These are phyloP conservation scores for Platorchestia sp. DNA, from an alignment of 1,140 invertebrate species.

Conservation along the genomic window DNA sequence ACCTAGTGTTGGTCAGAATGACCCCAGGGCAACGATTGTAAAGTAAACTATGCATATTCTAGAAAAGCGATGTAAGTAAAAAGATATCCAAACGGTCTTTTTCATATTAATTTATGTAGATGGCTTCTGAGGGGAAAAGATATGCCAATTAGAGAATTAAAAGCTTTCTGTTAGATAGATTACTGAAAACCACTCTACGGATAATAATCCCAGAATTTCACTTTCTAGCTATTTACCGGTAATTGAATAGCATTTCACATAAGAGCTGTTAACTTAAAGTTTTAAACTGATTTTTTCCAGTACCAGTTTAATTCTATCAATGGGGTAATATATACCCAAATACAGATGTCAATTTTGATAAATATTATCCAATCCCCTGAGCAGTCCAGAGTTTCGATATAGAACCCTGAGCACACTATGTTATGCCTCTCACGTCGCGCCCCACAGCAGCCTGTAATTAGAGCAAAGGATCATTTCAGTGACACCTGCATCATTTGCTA, in stretches of 20 bases:
- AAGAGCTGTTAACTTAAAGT: background rate
- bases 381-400: background rate
- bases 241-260: background rate
- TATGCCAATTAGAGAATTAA: too few relatives aligned
- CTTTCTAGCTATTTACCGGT: background rate
- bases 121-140: too few relatives aligned
- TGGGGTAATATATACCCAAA: background rate
- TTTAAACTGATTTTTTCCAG: background rate
- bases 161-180: too few relatives aligned
- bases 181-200: background rate
- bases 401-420: background rate
- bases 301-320: background rate
- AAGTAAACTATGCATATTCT: too few relatives aligned
- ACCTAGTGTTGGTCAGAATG: too few relatives aligned
- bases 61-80: too few relatives aligned
- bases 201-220: background rate
- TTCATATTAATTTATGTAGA: too few relatives aligned
- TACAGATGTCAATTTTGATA: background rate
- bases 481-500: background rate
- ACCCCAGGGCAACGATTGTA: too few relatives aligned
- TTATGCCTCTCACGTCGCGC: background rate
- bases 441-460: background rate
- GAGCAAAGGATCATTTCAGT: background rate
- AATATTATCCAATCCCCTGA: background rate
- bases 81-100: too few relatives aligned